A percentile compares a stretch with the other conserved stretches of the same genome.
Evolutionary conservation across 2,797 vertebrate species (phyloP).

Genomic region (Mionectes olivaceus): DNA sequence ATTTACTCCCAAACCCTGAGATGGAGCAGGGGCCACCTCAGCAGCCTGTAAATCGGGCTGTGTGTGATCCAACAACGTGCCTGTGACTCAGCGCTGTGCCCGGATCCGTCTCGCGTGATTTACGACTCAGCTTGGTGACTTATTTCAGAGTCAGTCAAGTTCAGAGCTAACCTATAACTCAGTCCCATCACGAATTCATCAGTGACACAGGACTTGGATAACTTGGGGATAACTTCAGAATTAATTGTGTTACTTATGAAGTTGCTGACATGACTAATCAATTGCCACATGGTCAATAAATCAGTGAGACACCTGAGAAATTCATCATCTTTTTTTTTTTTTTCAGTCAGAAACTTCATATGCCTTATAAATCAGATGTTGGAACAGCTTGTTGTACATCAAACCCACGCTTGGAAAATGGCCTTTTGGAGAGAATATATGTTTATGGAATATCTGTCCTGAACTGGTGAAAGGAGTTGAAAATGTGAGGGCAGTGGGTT

Average conservation of each 20-base stretch:
- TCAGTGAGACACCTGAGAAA: slow-evolving; percentile 55
- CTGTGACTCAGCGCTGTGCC: background rate
- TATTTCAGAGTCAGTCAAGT: slow-evolving; percentile 48
- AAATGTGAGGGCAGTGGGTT: background rate
- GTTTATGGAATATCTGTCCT: background rate
- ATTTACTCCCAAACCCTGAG: background rate
- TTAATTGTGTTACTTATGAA: slow-evolving; percentile 71
- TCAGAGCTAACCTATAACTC: slow-evolving; percentile 42
- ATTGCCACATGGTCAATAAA: slow-evolving; percentile 61
- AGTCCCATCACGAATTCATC: slow-evolving; percentile 35
- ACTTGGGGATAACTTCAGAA: slow-evolving; percentile 63
- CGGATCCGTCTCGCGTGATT: slow-evolving; percentile 40
- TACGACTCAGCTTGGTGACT: slow-evolving; percentile 31
- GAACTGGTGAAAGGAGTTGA: background rate
- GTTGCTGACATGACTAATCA: slow-evolving; percentile 73
- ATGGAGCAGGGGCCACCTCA: background rate
- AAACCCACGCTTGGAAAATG: background rate
- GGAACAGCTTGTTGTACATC: background rate
- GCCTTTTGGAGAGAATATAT: background rate
- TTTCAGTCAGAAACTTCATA: slow-evolving; percentile 26
- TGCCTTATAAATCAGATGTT: slow-evolving; percentile 53
- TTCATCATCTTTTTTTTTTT: slow-evolving; percentile 5
- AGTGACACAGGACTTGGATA: slow-evolving; percentile 41
- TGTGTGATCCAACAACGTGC: background rate
- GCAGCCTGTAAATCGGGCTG: background rate